Percentiles rank a stretch among this genome's conserved stretches.
Conservation (phyloP, 1,140 invertebrate genomes). For the Pinna nobilis region DNA sequence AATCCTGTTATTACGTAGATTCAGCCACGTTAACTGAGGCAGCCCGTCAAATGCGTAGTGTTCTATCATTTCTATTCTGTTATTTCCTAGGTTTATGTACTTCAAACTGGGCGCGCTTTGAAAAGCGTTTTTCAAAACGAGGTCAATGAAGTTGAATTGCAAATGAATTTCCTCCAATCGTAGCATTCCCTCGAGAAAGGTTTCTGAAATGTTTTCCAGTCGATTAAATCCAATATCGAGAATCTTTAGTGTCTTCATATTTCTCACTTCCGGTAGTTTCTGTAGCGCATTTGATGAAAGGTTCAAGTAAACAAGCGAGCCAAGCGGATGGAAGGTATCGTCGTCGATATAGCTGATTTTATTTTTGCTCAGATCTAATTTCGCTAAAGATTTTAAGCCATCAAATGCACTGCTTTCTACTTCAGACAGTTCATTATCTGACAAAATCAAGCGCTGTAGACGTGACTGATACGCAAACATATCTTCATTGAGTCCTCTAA, state of each 20-base stretch:
- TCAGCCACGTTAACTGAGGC: conserved; percentile 11
- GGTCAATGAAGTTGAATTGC: conserved; percentile 31
- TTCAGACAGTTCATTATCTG: not conserved
- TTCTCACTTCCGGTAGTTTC: conserved; percentile 11
- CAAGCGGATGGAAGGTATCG: not conserved
- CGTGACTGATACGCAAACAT: not conserved
- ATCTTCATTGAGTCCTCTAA: not conserved
- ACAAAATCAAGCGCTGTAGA: conserved; percentile 11
- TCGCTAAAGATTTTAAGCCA: conserved; percentile 17
- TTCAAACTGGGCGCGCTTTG: conserved; percentile 1
- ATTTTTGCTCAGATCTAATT: conserved; percentile 20
- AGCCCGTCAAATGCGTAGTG: conserved; percentile 24
- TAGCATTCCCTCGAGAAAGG: conserved; percentile 29
- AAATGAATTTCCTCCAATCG: conserved; percentile 40
- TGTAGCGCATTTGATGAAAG: conserved; percentile 34
- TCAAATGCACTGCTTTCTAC: conserved; percentile 15
- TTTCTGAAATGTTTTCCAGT: conserved; percentile 14
- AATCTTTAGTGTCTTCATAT: conserved; percentile 15
- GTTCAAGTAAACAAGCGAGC: conserved; percentile 19
- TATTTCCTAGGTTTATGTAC: conserved; percentile 42
- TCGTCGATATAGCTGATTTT: conserved; percentile 4
- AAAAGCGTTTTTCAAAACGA: conserved; percentile 28
- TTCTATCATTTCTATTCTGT: conserved; percentile 35
- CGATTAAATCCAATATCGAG: conserved; percentile 40
- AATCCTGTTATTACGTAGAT: conserved; percentile 30